Percentiles rank a stretch among this genome's conserved stretches.
Evolutionary conservation across 2,797 vertebrate genomes (phyloP).

Genomic region (Dipus sagitta): DNA sequence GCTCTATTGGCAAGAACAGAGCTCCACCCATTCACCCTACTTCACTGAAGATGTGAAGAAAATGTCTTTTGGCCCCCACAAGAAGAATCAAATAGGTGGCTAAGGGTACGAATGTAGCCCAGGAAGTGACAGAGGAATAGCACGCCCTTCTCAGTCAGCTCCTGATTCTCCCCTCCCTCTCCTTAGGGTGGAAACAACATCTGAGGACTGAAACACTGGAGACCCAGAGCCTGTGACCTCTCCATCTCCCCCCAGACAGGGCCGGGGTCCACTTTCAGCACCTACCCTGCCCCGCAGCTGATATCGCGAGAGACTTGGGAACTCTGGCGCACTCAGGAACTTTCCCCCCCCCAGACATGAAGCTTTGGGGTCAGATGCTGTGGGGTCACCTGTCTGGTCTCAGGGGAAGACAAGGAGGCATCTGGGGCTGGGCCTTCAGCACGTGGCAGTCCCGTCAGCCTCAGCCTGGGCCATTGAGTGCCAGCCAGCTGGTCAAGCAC

Average conservation of each 20-base stretch:
- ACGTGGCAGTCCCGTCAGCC: slow-evolving; percentile 33
- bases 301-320: neutral
- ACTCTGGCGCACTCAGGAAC: neutral
- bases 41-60: neutral
- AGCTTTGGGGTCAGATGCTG: slow-evolving; percentile 66
- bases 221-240: neutral
- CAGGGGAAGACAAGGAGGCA: neutral
- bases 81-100: slow-evolving; percentile 1
- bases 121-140: neutral
- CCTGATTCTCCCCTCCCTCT: neutral
- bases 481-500: slow-evolving; percentile 75
- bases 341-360: slow-evolving; percentile 67
- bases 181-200: neutral
- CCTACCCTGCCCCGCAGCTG: neutral
- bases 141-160: neutral
- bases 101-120: neutral
- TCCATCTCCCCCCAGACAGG: slow-evolving; percentile 16
- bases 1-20: neutral
- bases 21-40: neutral
- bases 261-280: neutral
- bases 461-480: slow-evolving; percentile 62
- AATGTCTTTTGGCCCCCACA: neutral
- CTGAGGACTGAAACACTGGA: neutral
- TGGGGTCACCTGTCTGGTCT: neutral
- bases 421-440: neutral